Evolutionary conservation across 2,888 invertebrate species (phyloP), one percentile per base, ranked within the genome.

Genomic region (Drosophila koepferae): DNA sequence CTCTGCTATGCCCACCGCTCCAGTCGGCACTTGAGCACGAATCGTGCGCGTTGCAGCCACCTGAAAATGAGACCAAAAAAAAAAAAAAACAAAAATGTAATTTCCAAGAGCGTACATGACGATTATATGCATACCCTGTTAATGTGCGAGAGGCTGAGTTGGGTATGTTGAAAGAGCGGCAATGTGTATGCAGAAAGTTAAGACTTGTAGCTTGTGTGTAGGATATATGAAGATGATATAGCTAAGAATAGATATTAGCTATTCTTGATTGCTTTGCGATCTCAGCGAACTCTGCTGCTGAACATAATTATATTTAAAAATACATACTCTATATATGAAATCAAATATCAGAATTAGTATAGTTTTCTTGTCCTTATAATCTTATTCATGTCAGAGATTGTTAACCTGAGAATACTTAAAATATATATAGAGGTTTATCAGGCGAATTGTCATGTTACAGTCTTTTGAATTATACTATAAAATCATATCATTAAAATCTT

Each of bases 1-100:
- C 51, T 10, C 36, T 3, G 0, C n/a, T 10, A 5, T 12, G 3
- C 49, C 49, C 46, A 23, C 6, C 36, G 12, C 28, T n/a, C 18
- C 49, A 55, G 60, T 31, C 58, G 66, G 60, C 78, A 86, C 89
- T 85, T 83, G 79, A 76, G 83, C 79, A 86, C 77, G 81, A 79
- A 77, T 59, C 65, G 63, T 61, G 54, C 68, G 61, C 71, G 69
- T 43, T 20, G 55, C 28, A 36, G 14, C 55, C 63, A 66, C 64
- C 48, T 49, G 48, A 18, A 48, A 55, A 44, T 48, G 43, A 51
- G 54, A 63, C 62, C 51, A 60, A 51, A n/a, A 71, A 65, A 43
- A 44, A 31, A 79, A 75, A 62, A 49, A 44, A 31, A 79, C 71
- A 62, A 49, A 51, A 34, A 51, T 34, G 67, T 75, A 68, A 77